A percentile compares a stretch with the other conserved stretches of the same genome.
Evolutionary conservation across 2,797 vertebrate genomes (phyloP).

Genomic region (Numenius phaeopus): DNA sequence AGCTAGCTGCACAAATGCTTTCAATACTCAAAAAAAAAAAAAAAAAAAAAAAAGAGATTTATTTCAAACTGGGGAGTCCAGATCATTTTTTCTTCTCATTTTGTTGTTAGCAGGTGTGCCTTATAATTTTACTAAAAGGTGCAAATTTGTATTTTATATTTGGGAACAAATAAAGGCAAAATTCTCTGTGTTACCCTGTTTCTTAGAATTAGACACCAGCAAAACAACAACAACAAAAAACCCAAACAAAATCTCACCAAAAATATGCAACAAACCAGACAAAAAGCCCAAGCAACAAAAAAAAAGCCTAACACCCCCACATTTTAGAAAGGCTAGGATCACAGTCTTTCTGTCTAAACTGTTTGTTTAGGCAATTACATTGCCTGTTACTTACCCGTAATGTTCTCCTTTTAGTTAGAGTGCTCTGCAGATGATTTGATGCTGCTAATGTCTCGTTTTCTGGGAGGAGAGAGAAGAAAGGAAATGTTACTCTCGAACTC

Average conservation of each 20-base stretch:
- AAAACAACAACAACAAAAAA: not conserved
- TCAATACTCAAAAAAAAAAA: not conserved
- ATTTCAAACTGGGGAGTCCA: not conserved
- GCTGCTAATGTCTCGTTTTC: slow-evolving; percentile 50
- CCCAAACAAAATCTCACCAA: not conserved
- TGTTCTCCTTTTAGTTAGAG: slow-evolving; percentile 55
- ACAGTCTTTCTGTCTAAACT: not conserved
- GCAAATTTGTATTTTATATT: not conserved
- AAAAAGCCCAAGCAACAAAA: not conserved
- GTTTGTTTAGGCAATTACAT: slow-evolving; percentile 58
- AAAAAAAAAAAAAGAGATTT: not conserved
- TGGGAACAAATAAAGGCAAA: not conserved
- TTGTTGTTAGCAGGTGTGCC: not conserved
- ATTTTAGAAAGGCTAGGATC: not conserved
- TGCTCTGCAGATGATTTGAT: slow-evolving; percentile 35
- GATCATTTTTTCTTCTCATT: not conserved
- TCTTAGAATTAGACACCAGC: not conserved
- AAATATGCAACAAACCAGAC: not conserved
- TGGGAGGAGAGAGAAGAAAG: slow-evolving; percentile 33
- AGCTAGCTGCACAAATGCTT: not conserved
- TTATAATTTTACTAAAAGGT: not conserved
- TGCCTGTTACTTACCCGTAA: slow-evolving; percentile 49
- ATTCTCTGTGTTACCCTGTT: not conserved
- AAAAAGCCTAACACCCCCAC: not conserved
- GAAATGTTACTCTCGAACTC: slow-evolving; percentile 31